Percentiles rank a stretch among this genome's conserved stretches.
Conservation (phyloP, 1,140 invertebrate species). For the Ruditapes philippinarum region DNA sequence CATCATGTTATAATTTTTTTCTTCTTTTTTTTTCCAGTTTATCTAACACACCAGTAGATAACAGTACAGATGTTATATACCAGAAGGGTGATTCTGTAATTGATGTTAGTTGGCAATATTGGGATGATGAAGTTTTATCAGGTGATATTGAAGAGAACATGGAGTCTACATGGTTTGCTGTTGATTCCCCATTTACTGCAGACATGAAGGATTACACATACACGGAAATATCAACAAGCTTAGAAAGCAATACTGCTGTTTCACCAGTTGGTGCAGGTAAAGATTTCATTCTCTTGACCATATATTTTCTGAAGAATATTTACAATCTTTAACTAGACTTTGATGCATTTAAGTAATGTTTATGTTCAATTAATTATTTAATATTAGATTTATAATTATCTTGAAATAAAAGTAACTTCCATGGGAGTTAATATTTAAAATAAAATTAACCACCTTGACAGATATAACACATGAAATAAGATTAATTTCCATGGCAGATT, state of each 20-base stretch:
- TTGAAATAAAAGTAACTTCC: no score
- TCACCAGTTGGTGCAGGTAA: slow-evolving; percentile 1
- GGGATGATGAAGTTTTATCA: slow-evolving; percentile 58
- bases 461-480: no score
- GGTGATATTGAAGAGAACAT: slow-evolving; percentile 11
- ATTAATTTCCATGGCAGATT: no score
- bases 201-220: slow-evolving; percentile 4
- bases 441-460: no score
- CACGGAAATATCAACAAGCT: background rate
- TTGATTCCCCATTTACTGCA: slow-evolving; percentile 70
- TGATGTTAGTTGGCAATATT: slow-evolving; percentile 68
- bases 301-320: no score
- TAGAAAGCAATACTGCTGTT: background rate
- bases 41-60: no score
- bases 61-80: slow-evolving; percentile 4
- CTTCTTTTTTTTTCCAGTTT: background rate
- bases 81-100: slow-evolving; percentile 68
- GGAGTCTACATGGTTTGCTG: slow-evolving; percentile 61
- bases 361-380: no score
- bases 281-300: no score
- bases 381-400: no score
- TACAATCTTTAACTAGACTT: no score
- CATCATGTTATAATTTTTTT: background rate
- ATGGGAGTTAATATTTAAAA: no score
- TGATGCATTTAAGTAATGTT: no score